Base-by-base conservation (phyloP, 2,888 invertebrate species). In the Venusia cambrica region DNA sequence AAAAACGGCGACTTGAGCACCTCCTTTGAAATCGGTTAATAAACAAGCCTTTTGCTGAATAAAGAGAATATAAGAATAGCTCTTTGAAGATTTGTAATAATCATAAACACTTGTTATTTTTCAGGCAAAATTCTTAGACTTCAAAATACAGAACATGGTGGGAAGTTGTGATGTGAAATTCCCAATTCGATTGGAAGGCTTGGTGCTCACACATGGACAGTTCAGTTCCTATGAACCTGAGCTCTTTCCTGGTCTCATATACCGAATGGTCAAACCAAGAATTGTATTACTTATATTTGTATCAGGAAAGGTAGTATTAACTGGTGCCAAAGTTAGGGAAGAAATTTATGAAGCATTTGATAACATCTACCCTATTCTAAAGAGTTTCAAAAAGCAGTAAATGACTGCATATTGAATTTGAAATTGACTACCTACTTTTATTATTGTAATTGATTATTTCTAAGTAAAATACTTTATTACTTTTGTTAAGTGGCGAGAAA, bases 271-370 rank as follows among this genome's bases (percentile, higher is more conserved):
- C 33, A 95, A 97, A 76, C 99, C 99, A 3, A 92, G 97, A 63
- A 95, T 99, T 65, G 99, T 99, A 2, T 88, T 99, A 48, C 89
- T 99, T 28, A 98, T 99, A 62, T 99, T 99, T 85, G 99, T 99
- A 2, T 98, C 98, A 47, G 99, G 99, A 26, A 99, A 99, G 90
- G 94, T 99, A 42, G 99, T 99, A 6, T 90, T 99, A 48, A 99
- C 99, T 49, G 98, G 98, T 51, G 98, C 97, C 41, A 99, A 99
- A 89, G 94, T 95, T 19, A 89, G 98, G 53, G 91, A 93, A 72
- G 98, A 97, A 75, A 95, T 99, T 36, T 95, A 97, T 75, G 97
- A 98, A 73, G 97, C 98, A 6, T 93, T 99, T 78, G 96, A 96
- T 66, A 97, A 97, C 75, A 99, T 99, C 72, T 97, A 97, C 83